Evolutionary conservation across 2,113 vertebrate genomes (phyloP), one percentile per base, ranked within the genome.

Genomic region (Mohoua ochrocephala): DNA sequence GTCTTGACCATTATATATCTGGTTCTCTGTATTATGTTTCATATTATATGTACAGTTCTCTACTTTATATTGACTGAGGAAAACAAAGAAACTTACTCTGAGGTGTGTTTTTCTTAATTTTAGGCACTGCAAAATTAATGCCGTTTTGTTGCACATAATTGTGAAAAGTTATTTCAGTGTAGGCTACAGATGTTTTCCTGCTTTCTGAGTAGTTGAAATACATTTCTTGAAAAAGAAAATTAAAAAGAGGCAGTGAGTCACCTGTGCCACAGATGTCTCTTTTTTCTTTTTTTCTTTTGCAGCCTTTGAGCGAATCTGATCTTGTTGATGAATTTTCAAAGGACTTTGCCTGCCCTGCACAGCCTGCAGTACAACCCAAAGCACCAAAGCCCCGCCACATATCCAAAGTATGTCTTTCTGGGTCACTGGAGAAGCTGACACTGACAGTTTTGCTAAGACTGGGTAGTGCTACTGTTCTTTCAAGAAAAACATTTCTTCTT

Each of bases 251-350:
- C 67, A 61, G 26, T 59, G 8, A 54, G 6, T 93, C 37, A 60
- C 54, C 59, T 39, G 7, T 89, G 45, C 41, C 12, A 12, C 9
- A 1, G 8, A 4, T 26, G 22, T 30, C 10, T 17, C 21, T 60
- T 47, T 69, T 87, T 20, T 94, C 31, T 45, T 41, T 22, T 71
- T 93, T 33, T 27, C 65, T 60, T 31, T 78, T 93, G 13, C 91
- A 98, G 98, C 73, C 78, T 82, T 60, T 97, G 87, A 98, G 94
- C 57, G 98, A 98, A 69, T 93, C 93, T 44, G 97, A 98, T 56
- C 97, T 98, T 56, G 65, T 88, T 49, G 98, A 98, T 84, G 97
- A 97, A 59, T 97, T 98, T 91, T 98, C 97, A 11, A 97, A 97
- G 88, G 97, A 97, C 47, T 98, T 98, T 67, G 67, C 71, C 44